Percentiles rank a stretch among this genome's conserved stretches.
Conservation (phyloP, 1,140 invertebrate genomes). For the Stegodyphus dumicola region DNA sequence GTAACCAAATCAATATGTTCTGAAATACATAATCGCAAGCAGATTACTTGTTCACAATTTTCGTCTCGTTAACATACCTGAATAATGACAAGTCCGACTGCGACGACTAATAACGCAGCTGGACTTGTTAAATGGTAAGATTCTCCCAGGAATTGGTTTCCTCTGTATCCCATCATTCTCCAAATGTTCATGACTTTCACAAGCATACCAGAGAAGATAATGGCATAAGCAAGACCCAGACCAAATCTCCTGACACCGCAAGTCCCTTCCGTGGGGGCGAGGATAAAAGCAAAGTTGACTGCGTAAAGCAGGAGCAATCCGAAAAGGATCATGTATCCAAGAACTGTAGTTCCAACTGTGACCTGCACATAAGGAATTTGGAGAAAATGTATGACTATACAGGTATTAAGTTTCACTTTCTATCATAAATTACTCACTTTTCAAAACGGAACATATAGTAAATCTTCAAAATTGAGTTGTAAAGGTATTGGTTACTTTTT, state of each 20-base stretch:
- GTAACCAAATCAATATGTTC: too few relatives aligned
- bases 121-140: slow-evolving; percentile 89
- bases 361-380: slow-evolving; percentile 66
- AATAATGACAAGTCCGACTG: slow-evolving; percentile 47
- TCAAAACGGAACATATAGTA: too few relatives aligned
- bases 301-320: slow-evolving; percentile 70
- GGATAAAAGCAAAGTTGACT: slow-evolving; percentile 70
- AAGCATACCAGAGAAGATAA: slow-evolving; percentile 70
- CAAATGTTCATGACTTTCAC: slow-evolving; percentile 70
- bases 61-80: slow-evolving; percentile 13
- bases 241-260: slow-evolving; percentile 70
- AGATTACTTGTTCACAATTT: too few relatives aligned
- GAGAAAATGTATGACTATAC: not conserved
- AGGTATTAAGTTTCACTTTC: not conserved
- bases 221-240: slow-evolving; percentile 68
- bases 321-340: slow-evolving; percentile 70
- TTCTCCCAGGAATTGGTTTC: slow-evolving; percentile 30
- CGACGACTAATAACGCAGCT: slow-evolving; percentile 40
- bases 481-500: too few relatives aligned
- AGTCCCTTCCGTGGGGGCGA: slow-evolving; percentile 65
- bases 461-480: too few relatives aligned
- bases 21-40: too few relatives aligned
- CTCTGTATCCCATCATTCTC: slow-evolving; percentile 64
- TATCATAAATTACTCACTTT: too few relatives aligned
- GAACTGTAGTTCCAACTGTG: slow-evolving; percentile 69